Evolutionary conservation across 2,888 invertebrate genomes (phyloP), one percentile per base, ranked within the genome.

Genomic region (Agrochola lota): DNA sequence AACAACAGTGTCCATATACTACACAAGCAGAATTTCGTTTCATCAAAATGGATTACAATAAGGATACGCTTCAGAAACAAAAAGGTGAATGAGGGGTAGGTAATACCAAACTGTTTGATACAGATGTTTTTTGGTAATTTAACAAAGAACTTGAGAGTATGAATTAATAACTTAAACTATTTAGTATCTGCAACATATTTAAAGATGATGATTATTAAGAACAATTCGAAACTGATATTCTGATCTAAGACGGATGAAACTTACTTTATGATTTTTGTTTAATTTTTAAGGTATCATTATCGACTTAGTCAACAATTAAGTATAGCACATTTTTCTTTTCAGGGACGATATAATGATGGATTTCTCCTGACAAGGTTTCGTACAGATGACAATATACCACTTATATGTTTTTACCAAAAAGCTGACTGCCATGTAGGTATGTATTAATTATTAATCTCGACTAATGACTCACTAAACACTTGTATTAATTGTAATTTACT

Each of bases 201-300:
- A 30, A 62, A 68, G 0, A 84, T 84, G 84, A 87, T 86, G 85
- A 87, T 86, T 87, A 85, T 46, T 70, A 67, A 30, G 73, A 86
- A 81, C 83, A 87, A 89, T 86, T 87, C 85, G 88, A 89, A 88
- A 71, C 86, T 87, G 85, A 91, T 55, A 69, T 69, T 78, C 82
- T 88, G 84, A 85, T 5, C 5, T 26, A 40, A 49, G 0, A 46
- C 20, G 30, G 84, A 84, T 81, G 85, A 84, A 68, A 66, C 1
- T 55, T 60, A n/a, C 26, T 26, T 35, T 71, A 66, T 40, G 72
- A 66, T 52, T 40, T 26, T 35, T 3, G 12, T 26, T 17, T 60
- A 30, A n/a, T n/a, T 72, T 9, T 40, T 2, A 15, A 26, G 8
- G 12, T 26, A 20, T 67, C 4, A 20, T 12, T 46, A 46, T 1